Evolutionary conservation across 1,140 invertebrate species (phyloP), one percentile per base, ranked within the genome.

Genomic region (Geopemphigus sp.): DNA sequence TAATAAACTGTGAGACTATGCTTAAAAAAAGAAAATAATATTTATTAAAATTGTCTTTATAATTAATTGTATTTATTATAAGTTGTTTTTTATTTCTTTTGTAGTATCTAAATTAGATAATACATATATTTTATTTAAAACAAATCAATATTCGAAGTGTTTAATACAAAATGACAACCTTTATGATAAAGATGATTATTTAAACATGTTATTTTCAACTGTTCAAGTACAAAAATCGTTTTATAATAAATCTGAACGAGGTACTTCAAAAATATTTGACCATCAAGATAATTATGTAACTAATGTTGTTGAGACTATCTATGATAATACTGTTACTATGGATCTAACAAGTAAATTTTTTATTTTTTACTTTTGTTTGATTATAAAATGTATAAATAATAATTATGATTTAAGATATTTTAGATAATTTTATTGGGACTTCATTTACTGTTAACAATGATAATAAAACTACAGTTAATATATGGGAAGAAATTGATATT

Each of bases 291-390:
- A 47, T 26, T 26, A 1, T 5, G 45, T 50, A n/a, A 29, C 10
- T 1, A 19, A 12, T 14, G 1, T 22, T 63, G 17, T 63, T 63
- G 57, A 78, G 26, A 78, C 74, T 47, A 63, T 6, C 4, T 26
- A 61, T 59, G 57, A 45, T 6, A 63, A 78, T 63, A 59, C 59
- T n/a, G 24, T 63, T 26, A 72, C 50, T n/a, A 78, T 78, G 74
- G 74, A 78, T 50, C 74, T 78, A 4, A 78, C 74, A 47, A 78
- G 74, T 78, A 78, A 63, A 59, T 59, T n/a, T 29, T 70, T 47
- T 45, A n/a, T n/a, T 53, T 54, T n/a, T 53, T 26, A 72, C 3
- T 39, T 39, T 39, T 39, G 32, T 8, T 39, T 29, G 29, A 0
- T 19, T 32, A n/a, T 53, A n/a, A 32, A 32, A 19, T 19, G 19